Evolutionary conservation across 2,113 vertebrate species (phyloP).

Genomic region (Buteo buteo): DNA sequence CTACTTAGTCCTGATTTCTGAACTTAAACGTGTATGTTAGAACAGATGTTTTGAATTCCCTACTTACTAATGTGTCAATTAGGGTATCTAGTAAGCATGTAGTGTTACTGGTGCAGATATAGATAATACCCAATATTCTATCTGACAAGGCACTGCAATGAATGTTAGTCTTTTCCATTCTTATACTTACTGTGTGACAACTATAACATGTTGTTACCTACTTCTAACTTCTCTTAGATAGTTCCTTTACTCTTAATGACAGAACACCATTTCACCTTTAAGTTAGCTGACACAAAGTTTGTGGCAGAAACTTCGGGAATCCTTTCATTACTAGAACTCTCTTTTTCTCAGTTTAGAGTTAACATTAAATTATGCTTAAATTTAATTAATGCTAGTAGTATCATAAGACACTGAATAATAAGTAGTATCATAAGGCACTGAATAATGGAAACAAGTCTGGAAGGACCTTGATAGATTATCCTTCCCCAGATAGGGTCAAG

Average conservation of each 20-base stretch:
- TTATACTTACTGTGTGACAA: not conserved
- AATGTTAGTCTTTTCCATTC: not conserved
- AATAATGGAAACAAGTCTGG: not conserved
- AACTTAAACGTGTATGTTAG: fast-evolving
- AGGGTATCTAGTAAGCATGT: not conserved
- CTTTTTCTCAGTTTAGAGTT: not conserved
- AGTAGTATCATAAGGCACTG: not conserved
- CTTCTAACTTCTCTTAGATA: not conserved
- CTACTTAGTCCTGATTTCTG: not conserved
- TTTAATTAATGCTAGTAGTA: not conserved
- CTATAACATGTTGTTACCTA: not conserved
- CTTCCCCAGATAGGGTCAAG: not conserved
- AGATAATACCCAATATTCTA: not conserved
- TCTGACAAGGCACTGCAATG: not conserved
- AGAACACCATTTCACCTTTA: not conserved
- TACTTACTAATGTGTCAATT: not conserved
- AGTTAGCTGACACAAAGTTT: not conserved
- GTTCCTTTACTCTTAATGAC: not conserved
- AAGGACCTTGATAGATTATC: not conserved
- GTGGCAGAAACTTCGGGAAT: not conserved
- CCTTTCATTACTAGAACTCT: not conserved
- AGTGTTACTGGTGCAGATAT: not conserved
- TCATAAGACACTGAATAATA: not conserved
- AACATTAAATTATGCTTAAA: not conserved
- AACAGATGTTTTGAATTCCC: not conserved